Percentiles rank a stretch among this genome's conserved stretches.
These are phyloP conservation scores for Sebastes schlegelii DNA, from an alignment of 2,113 vertebrate genomes.

Conservation along the genomic window DNA sequence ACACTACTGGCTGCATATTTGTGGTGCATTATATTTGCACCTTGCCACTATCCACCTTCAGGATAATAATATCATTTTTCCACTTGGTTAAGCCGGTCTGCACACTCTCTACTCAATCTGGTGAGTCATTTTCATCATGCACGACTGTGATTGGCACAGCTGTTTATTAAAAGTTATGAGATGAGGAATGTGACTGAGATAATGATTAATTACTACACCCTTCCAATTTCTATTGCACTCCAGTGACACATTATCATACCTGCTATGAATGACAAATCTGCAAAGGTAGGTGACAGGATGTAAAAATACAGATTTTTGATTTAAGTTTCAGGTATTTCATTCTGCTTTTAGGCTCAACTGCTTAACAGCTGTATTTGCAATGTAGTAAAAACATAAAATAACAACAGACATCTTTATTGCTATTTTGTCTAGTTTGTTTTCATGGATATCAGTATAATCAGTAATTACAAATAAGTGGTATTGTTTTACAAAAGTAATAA, in stretches of 20 bases:
- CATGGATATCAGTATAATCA: too few species aligned
- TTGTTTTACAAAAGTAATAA: too few species aligned
- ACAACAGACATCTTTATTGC: too few species aligned
- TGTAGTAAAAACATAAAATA: too few species aligned
- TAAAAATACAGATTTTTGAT: not conserved
- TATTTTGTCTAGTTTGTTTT: too few species aligned
- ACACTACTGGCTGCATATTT: not conserved
- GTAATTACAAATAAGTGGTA: too few species aligned
- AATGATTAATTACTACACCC: slow-evolving; percentile 22
- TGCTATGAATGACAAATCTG: not conserved
- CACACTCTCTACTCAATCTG: not conserved
- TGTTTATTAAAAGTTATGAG: slow-evolving; percentile 34
- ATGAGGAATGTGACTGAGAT: not conserved
- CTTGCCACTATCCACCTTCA: not conserved
- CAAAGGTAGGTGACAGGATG: not conserved
- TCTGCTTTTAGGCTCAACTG: too few species aligned
- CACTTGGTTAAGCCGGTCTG: not conserved
- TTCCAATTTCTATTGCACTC: not conserved
- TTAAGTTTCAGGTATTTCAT: not conserved
- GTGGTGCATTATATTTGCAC: not conserved
- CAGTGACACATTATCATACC: not conserved
- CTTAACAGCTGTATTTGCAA: too few species aligned
- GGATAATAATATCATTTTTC: slow-evolving; percentile 6
- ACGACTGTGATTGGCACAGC: not conserved
- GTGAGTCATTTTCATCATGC: slow-evolving; percentile 13